Base-by-base conservation (phyloP, 2,113 vertebrate genomes). In the Clarias magur region DNA sequence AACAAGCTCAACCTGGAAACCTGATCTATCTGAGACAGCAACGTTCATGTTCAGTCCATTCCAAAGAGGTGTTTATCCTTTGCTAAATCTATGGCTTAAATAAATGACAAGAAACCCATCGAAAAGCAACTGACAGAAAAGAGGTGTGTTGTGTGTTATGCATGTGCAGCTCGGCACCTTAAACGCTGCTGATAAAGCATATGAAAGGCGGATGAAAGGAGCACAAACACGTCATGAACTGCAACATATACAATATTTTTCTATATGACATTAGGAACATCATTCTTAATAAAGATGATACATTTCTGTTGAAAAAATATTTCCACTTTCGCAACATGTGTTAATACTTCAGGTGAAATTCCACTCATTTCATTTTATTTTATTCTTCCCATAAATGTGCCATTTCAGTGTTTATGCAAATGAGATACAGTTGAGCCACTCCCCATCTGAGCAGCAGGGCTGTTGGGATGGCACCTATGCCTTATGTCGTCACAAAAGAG, bases 101-200 rank as follows among this genome's bases (percentile, higher is more conserved):
- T 93, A 91, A 92, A 91, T 38, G 86, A 92, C 93, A 80, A 87
- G 86, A 88, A 85, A 72, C 34, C 68, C 85, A 76, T 38, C 83
- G 38, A 81, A 67, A 86, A 60, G 80, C 86, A 89, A 83, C 79
- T 80, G 83, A 59, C 57, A 67, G 57, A 63, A 78, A 82, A 70
- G 48, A 23, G 65, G 48, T 15, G 48, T 83, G 85, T 60, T 68
- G 73, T 23, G 53, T 89, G 79, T 76, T 62, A 84, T 83, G 54
- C 38, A 80, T 89, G 63, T 89, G 85, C 85, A 86, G 82, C 80
- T 89, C 81, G 84, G 80, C 81, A 86, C 56, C 81, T 86, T 83
- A n/a, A 73, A 65, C n/a, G 80, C 73, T 86, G 75, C 81, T 86
- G 85, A 86, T 62, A 59, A 89, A 86, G 80, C 62, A 42, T 48